These are phyloP conservation scores for Psilopsiagon aymara DNA, from an alignment of 2,113 vertebrate genomes.

Conservation along the genomic window DNA sequence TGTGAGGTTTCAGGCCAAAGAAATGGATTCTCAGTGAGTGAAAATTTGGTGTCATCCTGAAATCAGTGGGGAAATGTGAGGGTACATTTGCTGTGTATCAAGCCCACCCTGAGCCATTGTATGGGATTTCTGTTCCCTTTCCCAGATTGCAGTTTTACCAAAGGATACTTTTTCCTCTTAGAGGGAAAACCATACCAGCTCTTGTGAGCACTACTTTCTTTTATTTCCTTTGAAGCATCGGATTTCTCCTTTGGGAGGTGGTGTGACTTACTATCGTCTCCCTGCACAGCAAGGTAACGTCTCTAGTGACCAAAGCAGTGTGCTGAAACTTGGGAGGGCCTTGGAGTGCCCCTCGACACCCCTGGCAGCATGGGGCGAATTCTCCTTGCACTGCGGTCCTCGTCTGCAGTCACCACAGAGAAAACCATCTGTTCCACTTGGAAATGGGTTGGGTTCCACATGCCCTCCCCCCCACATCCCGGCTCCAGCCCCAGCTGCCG, in stretches of 20 bases:
- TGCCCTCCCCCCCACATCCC: constrained; percentile 1
- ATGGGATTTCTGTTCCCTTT: background rate
- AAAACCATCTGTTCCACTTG: constrained; percentile 61
- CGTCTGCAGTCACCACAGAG: background rate
- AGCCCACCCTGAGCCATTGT: rapidly evolving
- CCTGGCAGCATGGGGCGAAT: background rate
- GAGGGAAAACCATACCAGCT: background rate
- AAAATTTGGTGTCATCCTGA: background rate
- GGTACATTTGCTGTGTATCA: background rate
- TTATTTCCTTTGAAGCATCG: background rate
- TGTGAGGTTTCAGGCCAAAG: background rate
- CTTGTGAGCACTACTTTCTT: background rate
- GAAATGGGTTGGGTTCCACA: constrained; percentile 25
- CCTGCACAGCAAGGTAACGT: background rate
- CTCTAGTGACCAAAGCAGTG: background rate
- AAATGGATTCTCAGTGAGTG: background rate
- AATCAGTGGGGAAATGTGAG: background rate
- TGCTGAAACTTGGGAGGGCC: background rate
- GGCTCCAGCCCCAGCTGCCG: constrained; percentile 41
- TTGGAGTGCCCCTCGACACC: background rate
- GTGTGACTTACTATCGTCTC: background rate
- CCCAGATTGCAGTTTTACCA: background rate
- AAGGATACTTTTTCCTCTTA: background rate
- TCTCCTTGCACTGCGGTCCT: background rate
- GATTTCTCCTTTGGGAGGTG: background rate